Conservation (phyloP, 2,888 invertebrate species). For the Patella ulyssiponensis region DNA sequence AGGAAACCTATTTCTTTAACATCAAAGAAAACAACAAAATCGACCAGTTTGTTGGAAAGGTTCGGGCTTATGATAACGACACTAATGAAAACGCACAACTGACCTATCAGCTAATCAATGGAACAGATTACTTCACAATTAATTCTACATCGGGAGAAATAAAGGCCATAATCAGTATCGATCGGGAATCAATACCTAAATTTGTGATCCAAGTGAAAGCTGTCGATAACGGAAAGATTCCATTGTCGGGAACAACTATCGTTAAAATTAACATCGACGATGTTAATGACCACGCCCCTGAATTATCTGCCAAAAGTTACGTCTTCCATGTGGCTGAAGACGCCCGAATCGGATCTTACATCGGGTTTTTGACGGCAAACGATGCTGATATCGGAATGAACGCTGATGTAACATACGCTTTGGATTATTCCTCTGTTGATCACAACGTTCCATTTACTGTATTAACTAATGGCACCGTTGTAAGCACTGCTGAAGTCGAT, state of each 20-base stretch:
- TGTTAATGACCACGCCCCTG: constrained; percentile 94
- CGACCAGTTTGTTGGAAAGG: constrained; percentile 31
- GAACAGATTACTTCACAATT: constrained; percentile 31
- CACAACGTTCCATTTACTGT: constrained; percentile 32
- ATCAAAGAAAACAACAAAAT: constrained; percentile 39
- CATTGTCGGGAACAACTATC: constrained; percentile 86
- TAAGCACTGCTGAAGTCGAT: constrained; percentile 29
- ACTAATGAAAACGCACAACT: constrained; percentile 32
- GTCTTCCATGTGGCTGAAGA: constrained; percentile 74
- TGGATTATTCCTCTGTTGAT: constrained; percentile 23
- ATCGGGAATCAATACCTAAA: constrained; percentile 30
- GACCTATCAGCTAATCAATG: constrained; percentile 32
- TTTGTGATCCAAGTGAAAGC: constrained; percentile 84
- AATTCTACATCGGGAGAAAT: constrained; percentile 38
- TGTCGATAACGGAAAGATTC: constrained; percentile 79
- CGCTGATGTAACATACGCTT: constrained; percentile 34
- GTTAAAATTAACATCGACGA: constrained; percentile 95
- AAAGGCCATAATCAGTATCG: constrained; percentile 30
- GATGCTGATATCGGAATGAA: constrained; percentile 39
- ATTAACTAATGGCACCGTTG: constrained; percentile 28
- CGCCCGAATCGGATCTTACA: constrained; percentile 53
- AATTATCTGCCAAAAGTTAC: constrained; percentile 46
- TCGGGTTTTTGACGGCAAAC: constrained; percentile 62
- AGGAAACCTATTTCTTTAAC: constrained; percentile 27
- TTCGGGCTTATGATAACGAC: constrained; percentile 35